Evolutionary conservation across 2,113 vertebrate genomes (phyloP).

Genomic region (Tachuris rubrigastra): DNA sequence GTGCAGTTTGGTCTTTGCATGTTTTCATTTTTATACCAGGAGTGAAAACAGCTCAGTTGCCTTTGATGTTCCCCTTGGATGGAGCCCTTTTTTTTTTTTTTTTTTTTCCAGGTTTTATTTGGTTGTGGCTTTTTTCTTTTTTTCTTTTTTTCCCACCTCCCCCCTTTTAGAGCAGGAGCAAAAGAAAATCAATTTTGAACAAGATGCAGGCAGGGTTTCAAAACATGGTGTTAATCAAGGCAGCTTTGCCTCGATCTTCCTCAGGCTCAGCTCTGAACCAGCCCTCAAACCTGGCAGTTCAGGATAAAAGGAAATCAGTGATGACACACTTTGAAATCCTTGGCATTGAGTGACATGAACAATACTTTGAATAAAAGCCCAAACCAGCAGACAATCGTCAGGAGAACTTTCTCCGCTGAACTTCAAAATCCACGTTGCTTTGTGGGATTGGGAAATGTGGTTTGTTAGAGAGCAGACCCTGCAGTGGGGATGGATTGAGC

Average conservation of each 20-base stretch:
- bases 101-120: neutral
- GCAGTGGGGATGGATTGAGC: neutral
- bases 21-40: neutral
- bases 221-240: neutral
- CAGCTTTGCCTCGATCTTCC: neutral
- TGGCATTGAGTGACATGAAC: neutral
- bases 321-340: neutral
- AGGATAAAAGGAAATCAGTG: neutral
- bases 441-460: neutral
- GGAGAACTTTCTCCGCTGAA: neutral
- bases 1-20: neutral
- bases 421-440: accelerated
- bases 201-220: neutral
- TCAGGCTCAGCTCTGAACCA: neutral
- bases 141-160: neutral
- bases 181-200: slow-evolving; percentile 17
- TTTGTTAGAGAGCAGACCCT: neutral
- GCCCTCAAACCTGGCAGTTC: neutral
- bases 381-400: neutral
- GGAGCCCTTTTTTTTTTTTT: neutral
- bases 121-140: neutral
- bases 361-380: no score
- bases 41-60: neutral
- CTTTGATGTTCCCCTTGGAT: slow-evolving; percentile 21
- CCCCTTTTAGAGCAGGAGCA: neutral